Evolutionary conservation across 2,888 invertebrate genomes (phyloP), one percentile per base, ranked within the genome.

Genomic region (Cheilosia pagana): DNA sequence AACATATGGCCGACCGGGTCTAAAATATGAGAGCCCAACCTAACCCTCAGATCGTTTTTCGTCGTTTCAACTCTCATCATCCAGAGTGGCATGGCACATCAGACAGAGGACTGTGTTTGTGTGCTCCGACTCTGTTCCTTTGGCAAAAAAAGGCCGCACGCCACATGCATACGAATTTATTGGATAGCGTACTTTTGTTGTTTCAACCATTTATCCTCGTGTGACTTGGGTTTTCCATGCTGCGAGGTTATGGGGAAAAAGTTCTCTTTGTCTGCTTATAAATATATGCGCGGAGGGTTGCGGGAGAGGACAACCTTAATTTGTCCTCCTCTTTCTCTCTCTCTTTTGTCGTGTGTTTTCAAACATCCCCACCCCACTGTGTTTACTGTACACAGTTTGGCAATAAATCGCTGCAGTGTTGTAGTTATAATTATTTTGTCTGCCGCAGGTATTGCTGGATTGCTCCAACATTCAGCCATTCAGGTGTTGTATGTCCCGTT

Each of bases 101-200:
- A 63, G 62, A 68, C 67, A 62, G 50, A 63, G 70, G 70, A 57
- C 62, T 60, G 57, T 52, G 78, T 41, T 35, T 72, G 67, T 68
- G 59, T 48, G 16, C 16, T 41, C 28, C 39, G 3, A 5, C 7
- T 12, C 5, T 16, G 48, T 39, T 57, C 57, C 28, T 41, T 68
- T 78, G 62, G 68, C 53, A 35, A 78, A 60, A 41, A 57, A 8
- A 70, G 55, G 75, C 43, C 81, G 67, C 85, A 85, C 85, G 85
- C 85, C 85, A 85, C 71, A 85, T 85, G 85, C 85, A 85, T 85
- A 81, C 81, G 85, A 85, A 85, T 85, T 85, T 85, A 85, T 85
- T 85, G 81, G 71, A 85, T 85, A 52, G 85, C 85, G 85, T 76
- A 85, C 81, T 85, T 85, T 85, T 85, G 85, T 81, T 85, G 75